Evolutionary conservation across 2,888 invertebrate genomes (phyloP).

Genomic region (Papilio protenor): DNA sequence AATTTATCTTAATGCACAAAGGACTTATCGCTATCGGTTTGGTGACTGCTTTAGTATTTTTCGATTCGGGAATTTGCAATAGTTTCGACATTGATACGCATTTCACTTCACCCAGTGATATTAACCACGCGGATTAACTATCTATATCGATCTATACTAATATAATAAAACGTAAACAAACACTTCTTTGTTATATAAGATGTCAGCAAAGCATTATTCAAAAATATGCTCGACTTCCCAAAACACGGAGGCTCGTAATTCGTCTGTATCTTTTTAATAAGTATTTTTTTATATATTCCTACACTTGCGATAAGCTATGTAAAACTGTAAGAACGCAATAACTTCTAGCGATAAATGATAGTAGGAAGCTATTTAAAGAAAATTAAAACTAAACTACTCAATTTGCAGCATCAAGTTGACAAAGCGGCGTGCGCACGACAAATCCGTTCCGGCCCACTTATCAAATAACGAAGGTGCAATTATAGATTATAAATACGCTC

Average conservation of each 20-base stretch:
- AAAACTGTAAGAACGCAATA: neutral
- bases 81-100: neutral
- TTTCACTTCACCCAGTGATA: neutral
- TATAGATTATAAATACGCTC: conserved; percentile 42
- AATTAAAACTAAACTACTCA: neutral
- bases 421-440: conserved; percentile 35
- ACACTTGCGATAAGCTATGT: too few relatives aligned
- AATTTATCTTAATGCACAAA: neutral
- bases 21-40: neutral
- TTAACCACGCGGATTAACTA: neutral
- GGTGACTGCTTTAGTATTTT: conserved; percentile 10
- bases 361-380: neutral
- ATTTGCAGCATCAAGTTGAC: neutral
- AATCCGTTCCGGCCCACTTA: conserved; percentile 38
- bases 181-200: too few relatives aligned
- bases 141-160: too few relatives aligned
- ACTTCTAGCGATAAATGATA: neutral
- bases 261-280: too few relatives aligned
- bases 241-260: too few relatives aligned
- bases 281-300: too few relatives aligned
- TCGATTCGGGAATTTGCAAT: neutral
- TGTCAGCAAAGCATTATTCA: too few relatives aligned
- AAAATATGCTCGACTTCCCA: too few relatives aligned
- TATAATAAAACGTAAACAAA: too few relatives aligned
- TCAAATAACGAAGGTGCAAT: conserved; percentile 39